Base-by-base conservation (phyloP, 2,888 invertebrate genomes). In the Ochropleura leucogaster region DNA sequence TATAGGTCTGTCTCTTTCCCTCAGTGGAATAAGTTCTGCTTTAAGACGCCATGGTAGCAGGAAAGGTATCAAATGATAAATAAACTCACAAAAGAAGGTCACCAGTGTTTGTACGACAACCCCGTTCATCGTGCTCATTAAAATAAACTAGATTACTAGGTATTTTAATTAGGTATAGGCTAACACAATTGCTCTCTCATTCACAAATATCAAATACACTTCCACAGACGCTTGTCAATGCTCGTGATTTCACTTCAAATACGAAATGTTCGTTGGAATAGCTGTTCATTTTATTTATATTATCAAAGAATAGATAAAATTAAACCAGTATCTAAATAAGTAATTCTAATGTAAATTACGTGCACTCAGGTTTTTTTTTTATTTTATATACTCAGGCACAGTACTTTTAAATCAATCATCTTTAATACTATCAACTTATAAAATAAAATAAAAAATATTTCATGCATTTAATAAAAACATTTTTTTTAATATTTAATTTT, bases 21-120 rank as follows among this genome's bases (percentile, higher is more conserved):
- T 30, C 30, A 1, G 30, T 30, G 30, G 30, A 30, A 30, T 30
- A 30, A 30, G 30, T 30, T 30, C 30, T 30, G 30, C 30, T 30
- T 30, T 30, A 30, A 30, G 30, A 30, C 30, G 30, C 3, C 30
- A 30, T 30, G 30, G 30, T 12, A 57, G 14, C 18, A 49, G 30
- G 7, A 18, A 1, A 59, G 40, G 18, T 5, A 20, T 12, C 5
- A 1, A 16, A 72, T 46, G 9, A 76, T 53, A 47, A 30, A 68
- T 59, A 69, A 42, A 87, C 90, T 87, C 78, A 90, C 90, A n/a
- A n/a, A 88, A 71, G 30, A 87, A 62, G 0, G 83, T 30, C 49
- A 73, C 82, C 63, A 79, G 42, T 47, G 74, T 73, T 62, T 89
- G 89, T 40, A 81, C 72, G 8, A 86, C 7, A 68, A 77, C 42